A percentile compares a stretch with the other conserved stretches of the same genome.
Evolutionary conservation across 2,888 invertebrate genomes (phyloP).

Genomic region (Lasiommata megera): DNA sequence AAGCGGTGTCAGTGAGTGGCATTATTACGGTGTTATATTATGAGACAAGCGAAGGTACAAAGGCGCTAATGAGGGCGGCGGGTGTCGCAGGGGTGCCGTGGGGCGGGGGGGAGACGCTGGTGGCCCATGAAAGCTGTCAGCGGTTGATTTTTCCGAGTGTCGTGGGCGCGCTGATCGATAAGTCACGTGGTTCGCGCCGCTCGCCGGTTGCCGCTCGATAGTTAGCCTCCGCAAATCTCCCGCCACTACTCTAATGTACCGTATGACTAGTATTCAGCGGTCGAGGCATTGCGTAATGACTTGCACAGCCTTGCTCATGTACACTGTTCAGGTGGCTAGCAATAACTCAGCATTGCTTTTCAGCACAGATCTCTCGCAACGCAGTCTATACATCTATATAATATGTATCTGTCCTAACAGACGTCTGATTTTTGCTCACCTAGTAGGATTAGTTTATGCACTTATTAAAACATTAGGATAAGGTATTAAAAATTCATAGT

Average conservation of each 20-base stretch:
- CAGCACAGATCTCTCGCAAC: too few species aligned
- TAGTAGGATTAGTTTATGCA: neutral
- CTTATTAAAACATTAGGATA: neutral
- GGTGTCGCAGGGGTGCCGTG: constrained; percentile 24
- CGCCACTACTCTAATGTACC: constrained; percentile 55
- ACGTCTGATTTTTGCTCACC: too few species aligned
- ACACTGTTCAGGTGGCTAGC: neutral
- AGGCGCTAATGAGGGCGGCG: constrained; percentile 78
- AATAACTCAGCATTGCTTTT: neutral
- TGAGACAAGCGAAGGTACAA: constrained; percentile 77
- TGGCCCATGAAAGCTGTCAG: constrained; percentile 77
- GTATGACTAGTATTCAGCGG: constrained; percentile 34
- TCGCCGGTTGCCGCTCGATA: constrained; percentile 55
- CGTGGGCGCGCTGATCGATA: constrained; percentile 80
- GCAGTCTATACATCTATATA: too few species aligned
- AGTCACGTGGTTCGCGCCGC: constrained; percentile 72
- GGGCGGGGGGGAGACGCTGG: constrained; percentile 46
- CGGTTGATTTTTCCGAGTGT: constrained; percentile 81
- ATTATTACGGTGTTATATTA: constrained; percentile 68
- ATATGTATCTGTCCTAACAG: too few species aligned
- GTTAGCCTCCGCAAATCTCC: constrained; percentile 70
- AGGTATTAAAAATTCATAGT: too few species aligned
- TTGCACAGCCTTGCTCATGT: constrained; percentile 7
- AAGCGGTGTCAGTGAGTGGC: constrained; percentile 26
- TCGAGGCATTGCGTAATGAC: constrained; percentile 35